Percentiles rank a stretch among this genome's conserved stretches.
Conservation (phyloP, 2,113 vertebrate species). For the Chrysemys picta region DNA sequence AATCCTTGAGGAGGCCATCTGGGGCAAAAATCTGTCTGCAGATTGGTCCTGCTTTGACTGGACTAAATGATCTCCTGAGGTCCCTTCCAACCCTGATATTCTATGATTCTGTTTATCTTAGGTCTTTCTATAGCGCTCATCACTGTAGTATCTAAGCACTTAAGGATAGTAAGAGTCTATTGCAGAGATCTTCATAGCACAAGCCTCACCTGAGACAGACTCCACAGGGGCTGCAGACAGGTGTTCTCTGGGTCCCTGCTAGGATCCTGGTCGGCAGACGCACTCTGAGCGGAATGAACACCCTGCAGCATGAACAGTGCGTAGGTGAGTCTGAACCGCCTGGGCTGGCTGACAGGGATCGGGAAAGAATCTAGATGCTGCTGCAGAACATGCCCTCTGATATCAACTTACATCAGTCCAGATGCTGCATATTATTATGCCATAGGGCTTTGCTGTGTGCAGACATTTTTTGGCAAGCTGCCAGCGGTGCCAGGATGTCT, state of each 20-base stretch:
- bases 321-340: not conserved
- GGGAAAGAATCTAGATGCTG: not conserved
- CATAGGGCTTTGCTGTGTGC: not conserved
- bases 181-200: not conserved
- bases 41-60: too few species aligned
- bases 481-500: not conserved
- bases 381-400: not conserved
- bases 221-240: not conserved
- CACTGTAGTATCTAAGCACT: not conserved
- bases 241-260: not conserved
- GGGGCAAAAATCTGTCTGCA: too few species aligned
- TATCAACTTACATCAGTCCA: not conserved
- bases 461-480: not conserved
- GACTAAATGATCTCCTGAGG: too few species aligned
- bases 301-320: not conserved
- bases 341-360: not conserved
- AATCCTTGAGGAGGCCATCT: too few species aligned
- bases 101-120: not conserved
- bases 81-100: too few species aligned
- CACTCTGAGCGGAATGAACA: not conserved
- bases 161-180: not conserved
- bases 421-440: not conserved
- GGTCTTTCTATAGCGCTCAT: not conserved
- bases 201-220: not conserved
- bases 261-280: not conserved